Conservation (phyloP, 1,140 invertebrate species). For the Monochamus saltuarius region DNA sequence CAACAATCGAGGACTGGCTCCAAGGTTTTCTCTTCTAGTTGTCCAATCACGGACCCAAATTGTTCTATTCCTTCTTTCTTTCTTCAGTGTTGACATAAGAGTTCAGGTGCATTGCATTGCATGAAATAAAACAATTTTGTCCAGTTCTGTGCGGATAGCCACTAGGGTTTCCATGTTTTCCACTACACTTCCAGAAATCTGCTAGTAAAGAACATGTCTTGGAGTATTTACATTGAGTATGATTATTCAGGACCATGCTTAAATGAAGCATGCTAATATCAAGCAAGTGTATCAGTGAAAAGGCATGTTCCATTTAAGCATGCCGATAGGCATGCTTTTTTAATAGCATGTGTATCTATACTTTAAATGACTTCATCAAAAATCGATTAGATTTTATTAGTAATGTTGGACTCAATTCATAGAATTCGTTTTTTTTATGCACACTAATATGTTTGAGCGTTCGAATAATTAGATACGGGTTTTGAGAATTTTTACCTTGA, state of each 20-base stretch:
- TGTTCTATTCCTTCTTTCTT: no score
- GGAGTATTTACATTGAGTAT: conserved; percentile 3
- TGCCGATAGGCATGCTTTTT: no score
- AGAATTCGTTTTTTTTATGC: no score
- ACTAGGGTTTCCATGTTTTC: not conserved
- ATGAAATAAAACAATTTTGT: not conserved
- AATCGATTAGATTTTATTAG: no score
- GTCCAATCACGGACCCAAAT: no score
- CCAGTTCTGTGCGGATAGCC: not conserved
- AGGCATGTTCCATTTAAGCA: not conserved
- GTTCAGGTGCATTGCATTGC: not conserved
- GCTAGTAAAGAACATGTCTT: not conserved
- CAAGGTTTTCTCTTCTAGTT: no score
- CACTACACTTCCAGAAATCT: not conserved
- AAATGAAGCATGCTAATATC: conserved; percentile 5
- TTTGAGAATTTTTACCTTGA: no score
- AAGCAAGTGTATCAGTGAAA: conserved; percentile 1
- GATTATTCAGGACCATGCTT: conserved; percentile 1
- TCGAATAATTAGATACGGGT: no score
- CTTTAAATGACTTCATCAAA: not conserved
- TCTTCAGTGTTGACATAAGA: no score
- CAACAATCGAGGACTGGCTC: no score
- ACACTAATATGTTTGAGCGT: no score
- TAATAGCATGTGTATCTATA: conserved; percentile 4
- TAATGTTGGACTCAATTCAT: no score